Base-by-base conservation (phyloP, 2,888 invertebrate genomes). In the Eurytoma adleriae region DNA sequence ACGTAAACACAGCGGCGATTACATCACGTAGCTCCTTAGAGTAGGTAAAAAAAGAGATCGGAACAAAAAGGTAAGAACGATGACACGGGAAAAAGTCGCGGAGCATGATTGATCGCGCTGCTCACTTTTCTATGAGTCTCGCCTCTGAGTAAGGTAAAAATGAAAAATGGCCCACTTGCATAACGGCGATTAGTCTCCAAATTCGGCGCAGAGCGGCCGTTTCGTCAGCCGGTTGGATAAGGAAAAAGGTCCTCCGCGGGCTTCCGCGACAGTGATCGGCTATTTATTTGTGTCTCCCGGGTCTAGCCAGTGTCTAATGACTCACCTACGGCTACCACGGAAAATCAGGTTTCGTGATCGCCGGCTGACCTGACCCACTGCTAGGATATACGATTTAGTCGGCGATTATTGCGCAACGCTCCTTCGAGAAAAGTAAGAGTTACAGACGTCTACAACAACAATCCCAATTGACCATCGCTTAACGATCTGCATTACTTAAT, bases 81-180 rank as follows among this genome's bases (percentile, higher is more conserved):
- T 73, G 80, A 77, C 68, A 77, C 62, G 18, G 52, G 52, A 40
- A 77, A 77, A 73, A 72, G 30, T 50, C 61, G 27, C 62, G 18
- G 66, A 20, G 48, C 16, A 80, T 69, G 77, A 77, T 73, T 72
- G 66, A 77, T 73, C 72, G 69, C 64, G 66, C 13, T 52, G 59
- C 62, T 13, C 54, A 70, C 76, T 73, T 62, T 77, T 77, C 57
- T 30, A 12, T 61, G 16, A 13, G 40, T 10, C 14, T 13, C 40
- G 40, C 2, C 20, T 59, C 61, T 12, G 27, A 61, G 24, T 61
- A 20, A 57, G 40, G 30, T 20, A 50, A 66, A 57, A 48, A 74
- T 77, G 73, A 71, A 80, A 72, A 76, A 80, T 72, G 67, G 52
- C 52, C 54, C 56, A 18, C n/a, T 79, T 71, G 69, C 79, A 50